Evolutionary conservation across 2,888 invertebrate species (phyloP), one percentile per base, ranked within the genome.

Genomic region (Ophraella communa): DNA sequence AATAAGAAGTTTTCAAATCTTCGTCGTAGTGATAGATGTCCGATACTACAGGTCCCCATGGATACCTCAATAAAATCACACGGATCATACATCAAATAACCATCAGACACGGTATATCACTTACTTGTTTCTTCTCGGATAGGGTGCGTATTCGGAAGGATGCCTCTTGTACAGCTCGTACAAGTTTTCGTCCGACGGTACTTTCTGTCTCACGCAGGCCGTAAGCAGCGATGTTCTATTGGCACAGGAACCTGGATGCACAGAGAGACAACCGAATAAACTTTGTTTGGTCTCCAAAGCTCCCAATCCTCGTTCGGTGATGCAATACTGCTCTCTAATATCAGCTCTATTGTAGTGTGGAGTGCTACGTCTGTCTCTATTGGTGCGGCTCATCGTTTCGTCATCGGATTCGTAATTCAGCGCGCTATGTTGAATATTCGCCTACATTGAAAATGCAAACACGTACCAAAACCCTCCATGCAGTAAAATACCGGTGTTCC

Each of bases 261-360:
- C 86, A 78, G 94, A 93, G 76, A 95, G 86, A 81, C 95, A 95
- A 73, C 95, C 94, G 83, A 95, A 94, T 81, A 94, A 90, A 30
- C 62, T 62, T n/a, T 57, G 61, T 24, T 84, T 82, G 79, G 75
- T 84, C 77, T 94, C 94, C 77, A 95, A 87, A 75, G 91, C 88
- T 79, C 92, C 92, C 23, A 90, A 27, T 4, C 65, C 65, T 30
- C 65, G 18, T 84, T 92, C 93, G 80, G 91, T 95, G 84, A 96
- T 93, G 85, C 95, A 96, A 85, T 96, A 96, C 84, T 95, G 95
- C 80, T 96, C 95, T 74, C 93, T 88, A 82, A 96, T 95, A 84
- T 93, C 93, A 84, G 93, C 87, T 79, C 94, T 92, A 66, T 94
- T 94, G 85, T 95, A 95, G 53, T 76, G 77, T 76, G 91, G 54